These are phyloP conservation scores for Eutrigla gurnardus DNA, from an alignment of 2,797 vertebrate genomes.

Conservation along the genomic window DNA sequence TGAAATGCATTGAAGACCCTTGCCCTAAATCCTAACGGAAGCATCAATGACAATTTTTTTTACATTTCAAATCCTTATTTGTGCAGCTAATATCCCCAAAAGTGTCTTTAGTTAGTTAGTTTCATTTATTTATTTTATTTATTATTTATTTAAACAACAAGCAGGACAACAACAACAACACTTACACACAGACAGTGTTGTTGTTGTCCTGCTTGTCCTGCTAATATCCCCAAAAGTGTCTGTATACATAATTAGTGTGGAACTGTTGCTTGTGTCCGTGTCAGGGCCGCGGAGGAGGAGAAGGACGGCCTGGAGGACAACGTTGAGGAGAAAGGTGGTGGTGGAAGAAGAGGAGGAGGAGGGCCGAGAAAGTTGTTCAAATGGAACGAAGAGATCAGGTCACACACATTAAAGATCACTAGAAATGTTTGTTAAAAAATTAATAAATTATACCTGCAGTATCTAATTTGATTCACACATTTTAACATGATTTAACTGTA, in stretches of 20 bases:
- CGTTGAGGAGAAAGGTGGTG: constrained; percentile 87
- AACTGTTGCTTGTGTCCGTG: background rate
- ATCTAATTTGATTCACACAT: too few species aligned
- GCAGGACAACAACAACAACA: too few species aligned
- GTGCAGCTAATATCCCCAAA: background rate
- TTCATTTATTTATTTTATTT: too few species aligned
- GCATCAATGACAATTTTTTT: background rate
- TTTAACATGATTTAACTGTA: too few species aligned
- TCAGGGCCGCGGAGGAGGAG: constrained; percentile 78
- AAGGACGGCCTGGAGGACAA: constrained; percentile 82
- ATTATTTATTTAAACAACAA: too few species aligned
- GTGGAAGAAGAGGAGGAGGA: constrained; percentile 79
- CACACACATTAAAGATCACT: constrained; percentile 11
- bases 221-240: background rate
- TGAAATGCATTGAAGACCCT: too few species aligned
- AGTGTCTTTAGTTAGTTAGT: too few species aligned
- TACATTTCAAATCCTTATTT: background rate
- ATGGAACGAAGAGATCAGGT: constrained; percentile 96
- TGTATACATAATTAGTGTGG: background rate
- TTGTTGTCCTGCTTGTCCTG: too few species aligned
- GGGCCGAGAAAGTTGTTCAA: constrained; percentile 93
- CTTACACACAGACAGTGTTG: too few species aligned
- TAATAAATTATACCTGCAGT: background rate
- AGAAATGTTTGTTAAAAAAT: background rate
- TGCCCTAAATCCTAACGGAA: background rate